Evolutionary conservation across 2,113 vertebrate species (phyloP), one percentile per base, ranked within the genome.

Genomic region (Martes martes): DNA sequence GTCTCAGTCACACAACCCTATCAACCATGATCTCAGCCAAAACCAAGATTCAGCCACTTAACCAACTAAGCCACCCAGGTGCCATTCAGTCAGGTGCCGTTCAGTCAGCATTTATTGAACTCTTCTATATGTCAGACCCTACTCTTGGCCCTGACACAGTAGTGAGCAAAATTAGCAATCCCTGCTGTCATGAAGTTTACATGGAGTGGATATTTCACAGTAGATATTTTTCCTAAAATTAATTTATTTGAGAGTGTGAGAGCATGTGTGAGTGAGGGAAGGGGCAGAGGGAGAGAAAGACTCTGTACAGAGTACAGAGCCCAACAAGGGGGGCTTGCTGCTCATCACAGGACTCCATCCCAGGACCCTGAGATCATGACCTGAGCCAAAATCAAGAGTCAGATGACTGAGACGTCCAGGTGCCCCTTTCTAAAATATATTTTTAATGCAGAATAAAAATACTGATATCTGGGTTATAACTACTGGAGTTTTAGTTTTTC

Each of bases 381-480:
- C 33, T 36, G 67, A 69, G 33, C 33, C 2, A 4, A 69, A 36
- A 69, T 36, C 18, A 67, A 69, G 67, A 69, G 67, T 69, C 33
- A n/a, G 67, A 4, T n/a, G 8, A 69, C 67, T 69, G 67, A 69
- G 33, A 16, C n/a, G n/a, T 21, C 67, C 16, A 69, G 33, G 67
- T 36, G 33, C 33, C 18, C 67, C 67, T 69, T 69, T 19, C 67
- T 69, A 84, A 87, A 95, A 86, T 82, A 2, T 31, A 3, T 95
- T 96, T 91, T 91, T 79, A 91, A 88, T 90, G 78, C 18, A 96
- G 14, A 95, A 88, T 82, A 91, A 76, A 92, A 95, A 42, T 86
- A 74, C 18, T 78, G 71, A 50, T 21, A 33, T 89, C 31, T 96
- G 16, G 78, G 67, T 23, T 71, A 10, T 78, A 96, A 85, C 13